These are phyloP conservation scores for Drepana falcataria DNA, from an alignment of 2,888 invertebrate species.

Conservation along the genomic window DNA sequence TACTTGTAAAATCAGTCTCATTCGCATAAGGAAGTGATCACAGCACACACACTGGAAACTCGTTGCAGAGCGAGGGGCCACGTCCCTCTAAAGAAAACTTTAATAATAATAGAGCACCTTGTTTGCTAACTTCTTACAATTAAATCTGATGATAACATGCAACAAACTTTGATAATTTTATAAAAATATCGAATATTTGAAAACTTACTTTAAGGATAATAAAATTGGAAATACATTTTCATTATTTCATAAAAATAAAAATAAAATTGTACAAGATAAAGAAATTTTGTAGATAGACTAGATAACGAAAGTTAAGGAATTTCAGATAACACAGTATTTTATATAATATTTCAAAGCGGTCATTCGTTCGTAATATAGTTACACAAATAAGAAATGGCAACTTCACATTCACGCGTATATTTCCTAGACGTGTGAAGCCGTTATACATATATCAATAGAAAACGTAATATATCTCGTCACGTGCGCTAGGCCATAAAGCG, in stretches of 20 bases:
- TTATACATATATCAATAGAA: slow-evolving; percentile 8
- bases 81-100: slow-evolving; percentile 65
- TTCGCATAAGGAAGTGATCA: slow-evolving; percentile 79
- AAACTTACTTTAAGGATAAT: slow-evolving; percentile 38
- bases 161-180: slow-evolving; percentile 53
- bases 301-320: slow-evolving; percentile 55
- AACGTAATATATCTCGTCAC: slow-evolving; percentile 14
- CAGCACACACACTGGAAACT: slow-evolving; percentile 77
- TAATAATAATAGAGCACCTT: slow-evolving; percentile 72
- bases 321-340: slow-evolving; percentile 42
- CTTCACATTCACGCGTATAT: slow-evolving; percentile 31
- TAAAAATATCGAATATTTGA: slow-evolving; percentile 50
- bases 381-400: slow-evolving; percentile 45
- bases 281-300: slow-evolving; percentile 57
- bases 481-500: slow-evolving; percentile 20
- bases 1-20: slow-evolving; percentile 78
- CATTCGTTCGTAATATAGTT: slow-evolving; percentile 41
- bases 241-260: slow-evolving; percentile 41
- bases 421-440: slow-evolving; percentile 28
- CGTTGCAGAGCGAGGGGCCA: slow-evolving; percentile 69
- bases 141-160: slow-evolving; percentile 62
- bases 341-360: slow-evolving; percentile 25
- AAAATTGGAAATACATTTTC: slow-evolving; percentile 48
- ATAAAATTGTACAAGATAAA: slow-evolving; percentile 27
- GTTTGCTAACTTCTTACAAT: slow-evolving; percentile 65